Evolutionary conservation across 2,797 vertebrate genomes (phyloP).

Genomic region (Anguilla pacifica): DNA sequence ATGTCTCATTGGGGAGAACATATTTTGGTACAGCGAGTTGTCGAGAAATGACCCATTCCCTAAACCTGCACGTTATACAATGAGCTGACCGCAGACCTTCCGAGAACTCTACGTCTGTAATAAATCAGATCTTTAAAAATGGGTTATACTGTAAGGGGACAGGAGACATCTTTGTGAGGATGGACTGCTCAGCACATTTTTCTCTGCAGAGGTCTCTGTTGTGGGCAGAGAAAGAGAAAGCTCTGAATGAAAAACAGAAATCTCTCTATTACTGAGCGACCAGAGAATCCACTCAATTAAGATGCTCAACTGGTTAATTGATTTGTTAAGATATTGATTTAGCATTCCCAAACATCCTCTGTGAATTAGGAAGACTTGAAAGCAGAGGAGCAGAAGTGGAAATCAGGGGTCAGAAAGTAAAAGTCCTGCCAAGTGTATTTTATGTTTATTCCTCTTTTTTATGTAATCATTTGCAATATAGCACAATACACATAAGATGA

Average conservation of each 20-base stretch:
- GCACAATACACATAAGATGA: too few species aligned
- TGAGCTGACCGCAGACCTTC: not conserved
- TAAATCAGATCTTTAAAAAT: not conserved
- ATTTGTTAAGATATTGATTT: not conserved
- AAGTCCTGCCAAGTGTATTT: too few species aligned
- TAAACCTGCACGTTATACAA: not conserved
- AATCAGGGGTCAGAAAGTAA: too few species aligned
- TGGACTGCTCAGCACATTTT: not conserved
- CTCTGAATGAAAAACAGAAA: not conserved
- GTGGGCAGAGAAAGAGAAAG: not conserved
- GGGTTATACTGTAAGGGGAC: not conserved
- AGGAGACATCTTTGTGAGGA: not conserved
- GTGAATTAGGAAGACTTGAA: too few species aligned
- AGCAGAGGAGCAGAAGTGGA: too few species aligned
- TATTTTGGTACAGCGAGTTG: not conserved
- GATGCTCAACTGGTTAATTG: not conserved
- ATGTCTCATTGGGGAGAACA: not conserved
- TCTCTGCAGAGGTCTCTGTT: not conserved
- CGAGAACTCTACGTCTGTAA: not conserved
- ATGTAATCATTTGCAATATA: too few species aligned
- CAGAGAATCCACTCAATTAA: not conserved
- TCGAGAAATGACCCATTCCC: not conserved
- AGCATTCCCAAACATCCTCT: too few species aligned
- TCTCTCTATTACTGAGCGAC: not conserved
- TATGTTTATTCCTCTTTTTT: too few species aligned